These are phyloP conservation scores for Chironomus striatipennis DNA, from an alignment of 1,140 invertebrate genomes.

Conservation along the genomic window DNA sequence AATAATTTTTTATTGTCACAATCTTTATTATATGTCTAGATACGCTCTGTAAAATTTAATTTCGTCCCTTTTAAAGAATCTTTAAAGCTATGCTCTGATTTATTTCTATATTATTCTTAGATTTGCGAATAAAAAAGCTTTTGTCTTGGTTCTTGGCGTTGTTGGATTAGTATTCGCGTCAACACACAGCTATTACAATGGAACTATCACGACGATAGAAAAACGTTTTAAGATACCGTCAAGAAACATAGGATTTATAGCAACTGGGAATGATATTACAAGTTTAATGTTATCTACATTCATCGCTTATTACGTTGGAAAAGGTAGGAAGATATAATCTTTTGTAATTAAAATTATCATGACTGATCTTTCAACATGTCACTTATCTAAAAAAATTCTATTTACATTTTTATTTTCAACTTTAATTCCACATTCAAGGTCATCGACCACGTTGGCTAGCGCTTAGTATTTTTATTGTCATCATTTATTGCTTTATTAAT, in stretches of 20 bases:
- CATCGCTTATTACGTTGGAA: not conserved
- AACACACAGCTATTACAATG: constrained; percentile 52
- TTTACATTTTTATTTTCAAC: not conserved
- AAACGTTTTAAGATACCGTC: constrained; percentile 58
- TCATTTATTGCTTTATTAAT: constrained; percentile 47
- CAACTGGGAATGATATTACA: constrained; percentile 10
- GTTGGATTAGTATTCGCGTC: constrained; percentile 52
- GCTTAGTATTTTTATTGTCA: constrained; percentile 39
- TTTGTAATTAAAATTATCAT: not conserved
- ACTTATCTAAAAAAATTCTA: not conserved
- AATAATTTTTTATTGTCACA: no score
- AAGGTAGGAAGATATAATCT: not conserved
- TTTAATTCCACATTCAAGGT: no score
- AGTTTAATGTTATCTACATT: constrained; percentile 11
- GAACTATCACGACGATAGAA: constrained; percentile 54
- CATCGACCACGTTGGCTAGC: constrained; percentile 65
- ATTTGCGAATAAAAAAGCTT: constrained; percentile 36
- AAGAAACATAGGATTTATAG: constrained; percentile 44
- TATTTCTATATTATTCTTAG: constrained; percentile 34
- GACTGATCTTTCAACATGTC: not conserved
- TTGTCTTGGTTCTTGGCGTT: not conserved
- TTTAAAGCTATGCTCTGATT: no score
- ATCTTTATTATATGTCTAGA: no score
- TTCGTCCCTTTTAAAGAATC: no score
- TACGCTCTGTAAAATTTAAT: no score